phyloP scores from a whole-genome alignment of 2,797 vertebrate species.

The Tauraco hartlaubi region DNA sequence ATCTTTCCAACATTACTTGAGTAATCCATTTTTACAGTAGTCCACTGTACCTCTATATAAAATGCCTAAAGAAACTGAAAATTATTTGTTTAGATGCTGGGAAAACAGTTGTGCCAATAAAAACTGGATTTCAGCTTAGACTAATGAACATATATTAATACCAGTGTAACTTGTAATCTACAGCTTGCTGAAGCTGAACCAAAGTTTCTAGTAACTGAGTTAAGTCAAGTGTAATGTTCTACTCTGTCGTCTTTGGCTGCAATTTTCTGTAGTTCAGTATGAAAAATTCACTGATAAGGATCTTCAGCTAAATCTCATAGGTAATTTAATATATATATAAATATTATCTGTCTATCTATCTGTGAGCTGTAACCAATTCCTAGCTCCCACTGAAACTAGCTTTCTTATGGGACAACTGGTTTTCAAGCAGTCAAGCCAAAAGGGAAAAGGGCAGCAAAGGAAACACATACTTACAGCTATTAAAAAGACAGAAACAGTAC shows the following conservation, averaged over 20 bases:
- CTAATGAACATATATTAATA: not conserved
- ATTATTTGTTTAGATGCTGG: not conserved
- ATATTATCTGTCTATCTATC: not conserved
- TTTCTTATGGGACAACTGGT: not conserved
- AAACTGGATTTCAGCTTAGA: not conserved
- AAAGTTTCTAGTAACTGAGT: not conserved
- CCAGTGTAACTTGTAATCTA: not conserved
- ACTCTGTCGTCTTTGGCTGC: not conserved
- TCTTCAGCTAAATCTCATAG: not conserved
- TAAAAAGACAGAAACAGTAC: not conserved
- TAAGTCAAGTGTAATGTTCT: not conserved
- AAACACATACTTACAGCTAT: not conserved
- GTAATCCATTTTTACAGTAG: not conserved
- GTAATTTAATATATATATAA: not conserved
- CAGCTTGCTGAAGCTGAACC: not conserved
- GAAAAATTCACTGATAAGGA: not conserved
- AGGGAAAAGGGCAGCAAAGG: not conserved
- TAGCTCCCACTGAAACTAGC: not conserved
- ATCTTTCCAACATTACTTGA: not conserved
- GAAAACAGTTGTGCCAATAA: conserved; percentile 7
- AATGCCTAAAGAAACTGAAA: not conserved
- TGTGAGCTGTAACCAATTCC: not conserved
- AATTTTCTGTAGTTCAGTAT: not conserved
- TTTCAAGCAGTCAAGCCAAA: not conserved
- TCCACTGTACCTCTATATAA: not conserved